Evolutionary conservation across 2,113 vertebrate species (phyloP), one percentile per base, ranked within the genome.

Genomic region (Psophia crepitans): DNA sequence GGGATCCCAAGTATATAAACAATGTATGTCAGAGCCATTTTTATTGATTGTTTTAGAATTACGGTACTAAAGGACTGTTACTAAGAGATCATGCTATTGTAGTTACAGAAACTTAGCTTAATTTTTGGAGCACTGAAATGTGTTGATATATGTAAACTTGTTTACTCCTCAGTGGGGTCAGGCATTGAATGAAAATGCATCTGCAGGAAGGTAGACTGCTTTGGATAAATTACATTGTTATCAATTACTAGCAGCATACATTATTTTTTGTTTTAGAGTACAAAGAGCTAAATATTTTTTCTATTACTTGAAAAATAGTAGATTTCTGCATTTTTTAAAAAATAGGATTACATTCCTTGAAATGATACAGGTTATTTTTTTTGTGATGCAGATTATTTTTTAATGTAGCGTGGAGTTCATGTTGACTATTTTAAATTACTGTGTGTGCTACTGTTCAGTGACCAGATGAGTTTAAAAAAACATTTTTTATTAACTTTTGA

Each of bases 41-140:
- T 97, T 97, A 96, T 90, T 90, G 85, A 80, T 96, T 94, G 89
- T 84, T 97, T 83, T 77, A 73, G 94, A 86, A 74, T 28, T 69
- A 90, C 24, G 2, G 39, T 89, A 53, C 77, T 90, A 48, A 93
- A 97, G 92, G 94, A 56, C 58, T 91, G 94, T 95, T 96, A 92
- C 80, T 96, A 56, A 73, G 80, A 56, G 71, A 84, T 88, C 77
- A 77, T 82, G 84, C 88, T 96, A 88, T 90, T 90, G 76, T 91
- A 95, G 92, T 96, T 97, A 73, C 46, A 94, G 91, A 97, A 98
- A 98, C 97, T 98, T 98, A 92, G 90, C 76, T 94, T 97, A 95
- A 81, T 97, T 96, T 97, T 96, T 93, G 68, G 70, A 91, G 74
- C 56, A 84, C 80, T 63, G 87, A 96, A 96, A 82, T 95, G 54